Conservation (phyloP, 2,888 invertebrate genomes). For the Acrobasis consociella region DNA sequence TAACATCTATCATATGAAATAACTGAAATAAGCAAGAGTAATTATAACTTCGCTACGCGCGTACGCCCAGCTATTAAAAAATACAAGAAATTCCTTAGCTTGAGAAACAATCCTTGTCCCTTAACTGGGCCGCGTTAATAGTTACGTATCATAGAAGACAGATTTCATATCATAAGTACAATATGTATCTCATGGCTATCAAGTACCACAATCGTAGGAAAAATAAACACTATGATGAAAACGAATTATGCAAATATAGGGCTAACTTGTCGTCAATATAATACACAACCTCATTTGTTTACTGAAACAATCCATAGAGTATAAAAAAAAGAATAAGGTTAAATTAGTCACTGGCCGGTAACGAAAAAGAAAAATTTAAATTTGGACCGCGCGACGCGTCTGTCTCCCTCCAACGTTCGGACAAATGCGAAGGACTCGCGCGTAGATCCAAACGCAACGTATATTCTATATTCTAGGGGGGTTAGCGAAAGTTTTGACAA, state of each 20-base stretch:
- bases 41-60: constrained; percentile 13
- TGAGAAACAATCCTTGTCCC: constrained; percentile 19
- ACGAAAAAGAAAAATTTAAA: constrained; percentile 34
- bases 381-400: constrained; percentile 62
- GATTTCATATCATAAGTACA: constrained; percentile 10
- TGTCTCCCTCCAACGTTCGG: constrained; percentile 54
- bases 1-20: constrained; percentile 9
- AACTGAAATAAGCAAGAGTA: constrained; percentile 14
- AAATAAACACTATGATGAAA: constrained; percentile 24
- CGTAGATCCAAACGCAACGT: constrained; percentile 44
- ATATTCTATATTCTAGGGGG: constrained; percentile 66
- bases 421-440: constrained; percentile 72
- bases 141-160: constrained; percentile 15
- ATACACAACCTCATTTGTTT: constrained; percentile 18
- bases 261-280: background rate
- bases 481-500: constrained; percentile 79
- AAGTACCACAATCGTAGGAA: constrained; percentile 18
- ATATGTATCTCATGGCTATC: constrained; percentile 21
- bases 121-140: constrained; percentile 12
- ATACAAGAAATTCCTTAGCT: constrained; percentile 16
- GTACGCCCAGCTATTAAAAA: constrained; percentile 14
- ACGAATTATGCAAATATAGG: constrained; percentile 17
- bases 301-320: background rate
- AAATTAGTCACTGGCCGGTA: constrained; percentile 23
- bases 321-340: background rate